phyloP scores from a whole-genome alignment of 2,113 vertebrate species.

The Neolamprologus devosi region DNA sequence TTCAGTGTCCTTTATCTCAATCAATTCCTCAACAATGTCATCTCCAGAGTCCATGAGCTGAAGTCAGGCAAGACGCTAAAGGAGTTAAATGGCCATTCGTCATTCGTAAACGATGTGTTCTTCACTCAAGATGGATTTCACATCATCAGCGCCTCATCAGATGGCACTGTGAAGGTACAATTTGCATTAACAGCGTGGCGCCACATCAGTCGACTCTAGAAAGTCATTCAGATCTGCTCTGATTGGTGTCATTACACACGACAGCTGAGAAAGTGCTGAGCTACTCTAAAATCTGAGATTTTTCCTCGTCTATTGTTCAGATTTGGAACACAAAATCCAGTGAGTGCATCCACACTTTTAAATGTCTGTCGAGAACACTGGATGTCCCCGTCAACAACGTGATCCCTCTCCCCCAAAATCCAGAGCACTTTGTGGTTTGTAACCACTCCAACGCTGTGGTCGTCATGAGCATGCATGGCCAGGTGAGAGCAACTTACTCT shows the following conservation, averaged over 20 bases:
- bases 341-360: constrained; percentile 89
- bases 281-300: neutral
- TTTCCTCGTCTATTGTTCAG: constrained; percentile 50
- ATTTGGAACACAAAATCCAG: constrained; percentile 93
- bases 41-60: constrained; percentile 87
- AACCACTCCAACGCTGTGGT: constrained; percentile 91
- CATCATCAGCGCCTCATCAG: constrained; percentile 90
- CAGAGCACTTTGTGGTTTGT: constrained; percentile 93
- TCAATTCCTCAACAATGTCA: neutral
- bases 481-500: constrained; percentile 70
- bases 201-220: neutral
- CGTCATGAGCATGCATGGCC: constrained; percentile 93
- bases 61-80: constrained; percentile 91
- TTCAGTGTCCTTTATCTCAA: neutral
- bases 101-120: constrained; percentile 90
- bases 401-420: constrained; percentile 87
- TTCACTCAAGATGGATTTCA: constrained; percentile 91
- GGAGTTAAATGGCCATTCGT: constrained; percentile 90
- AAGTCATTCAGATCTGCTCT: neutral
- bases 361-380: constrained; percentile 79
- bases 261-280: neutral
- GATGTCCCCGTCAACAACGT: constrained; percentile 94
- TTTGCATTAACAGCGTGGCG: neutral
- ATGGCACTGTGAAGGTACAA: constrained; percentile 93
- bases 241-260: neutral